Base-by-base conservation (phyloP, 2,113 vertebrate genomes). In the Speoplatyrhinus poulsoni region DNA sequence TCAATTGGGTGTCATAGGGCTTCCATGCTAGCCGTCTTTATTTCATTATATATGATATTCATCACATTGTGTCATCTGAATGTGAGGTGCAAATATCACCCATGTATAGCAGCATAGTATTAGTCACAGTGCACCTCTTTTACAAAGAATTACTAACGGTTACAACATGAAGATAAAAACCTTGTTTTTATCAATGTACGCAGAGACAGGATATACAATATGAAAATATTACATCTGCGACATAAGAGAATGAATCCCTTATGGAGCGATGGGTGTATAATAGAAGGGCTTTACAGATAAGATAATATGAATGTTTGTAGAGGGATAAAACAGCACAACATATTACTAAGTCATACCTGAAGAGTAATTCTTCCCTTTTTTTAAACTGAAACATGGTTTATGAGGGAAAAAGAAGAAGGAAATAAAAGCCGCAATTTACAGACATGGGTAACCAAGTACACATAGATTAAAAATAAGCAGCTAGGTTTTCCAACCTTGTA, bases 101-200 rank as follows among this genome's bases (percentile, higher is more conserved):
- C 69, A 70, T 78, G 80, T 82, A 79, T 83, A 89, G 90, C 87
- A 91, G 90, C 90, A 87, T 90, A 58, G 77, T 88, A 71, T 87
- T 80, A 76, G 82, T 91, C 90, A 91, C 88, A 91, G 88, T 89
- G 88, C 84, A 84, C 66, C 77, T 78, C 17, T 54, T 53, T 63
- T 57, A 63, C 72, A 80, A 82, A 82, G 76, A 58, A 76, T 81
- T 72, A 63, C 69, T 76, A 81, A 72, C 67, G 77, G 67, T 83
- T 65, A 61, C 73, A 75, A 85, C 76, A 82, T 73, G 73, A 81
- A 79, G 76, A 76, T 83, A 81, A 80, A 87, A 85, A 87, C 62
- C 17, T 80, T 64, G 67, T 49, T 3, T 49, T 49, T 49, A 10
- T 52, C 19, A 19, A 2, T 9, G 5, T 19, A 19, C 83, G 75